Evolutionary conservation across 2,888 invertebrate species (phyloP).

Genomic region (Lepetodrilus schrolli): DNA sequence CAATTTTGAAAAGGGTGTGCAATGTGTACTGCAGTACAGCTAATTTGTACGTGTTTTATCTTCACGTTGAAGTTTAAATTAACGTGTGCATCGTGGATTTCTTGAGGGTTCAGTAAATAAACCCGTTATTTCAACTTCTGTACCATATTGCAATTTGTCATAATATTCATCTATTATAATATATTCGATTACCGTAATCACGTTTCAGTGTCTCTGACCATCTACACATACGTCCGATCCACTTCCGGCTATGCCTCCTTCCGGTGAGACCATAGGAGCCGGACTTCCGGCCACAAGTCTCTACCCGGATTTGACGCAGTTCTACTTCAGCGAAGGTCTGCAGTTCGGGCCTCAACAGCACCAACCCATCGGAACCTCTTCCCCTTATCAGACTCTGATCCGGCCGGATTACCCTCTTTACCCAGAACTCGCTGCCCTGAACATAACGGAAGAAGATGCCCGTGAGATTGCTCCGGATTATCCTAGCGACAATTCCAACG

Average conservation of each 20-base stretch:
- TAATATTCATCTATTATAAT: background rate
- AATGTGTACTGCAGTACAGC: no score
- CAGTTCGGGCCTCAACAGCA: constrained; percentile 22
- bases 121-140: no score
- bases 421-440: constrained; percentile 11
- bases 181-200: background rate
- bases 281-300: background rate
- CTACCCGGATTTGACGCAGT: constrained; percentile 34
- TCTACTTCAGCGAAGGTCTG: constrained; percentile 32
- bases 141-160: no score
- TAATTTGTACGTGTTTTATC: no score
- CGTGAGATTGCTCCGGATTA: constrained; percentile 19
- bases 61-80: no score
- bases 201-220: background rate
- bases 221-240: background rate
- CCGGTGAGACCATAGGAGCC: background rate
- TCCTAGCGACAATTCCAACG: background rate
- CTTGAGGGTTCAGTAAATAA: background rate
- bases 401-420: constrained; percentile 16
- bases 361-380: background rate
- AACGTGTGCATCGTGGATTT: background rate
- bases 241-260: background rate
- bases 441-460: constrained; percentile 30
- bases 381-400: background rate
- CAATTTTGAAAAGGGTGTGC: no score